phyloP scores from a whole-genome alignment of 2,797 vertebrate species.

The Catostomus latipinnis region DNA sequence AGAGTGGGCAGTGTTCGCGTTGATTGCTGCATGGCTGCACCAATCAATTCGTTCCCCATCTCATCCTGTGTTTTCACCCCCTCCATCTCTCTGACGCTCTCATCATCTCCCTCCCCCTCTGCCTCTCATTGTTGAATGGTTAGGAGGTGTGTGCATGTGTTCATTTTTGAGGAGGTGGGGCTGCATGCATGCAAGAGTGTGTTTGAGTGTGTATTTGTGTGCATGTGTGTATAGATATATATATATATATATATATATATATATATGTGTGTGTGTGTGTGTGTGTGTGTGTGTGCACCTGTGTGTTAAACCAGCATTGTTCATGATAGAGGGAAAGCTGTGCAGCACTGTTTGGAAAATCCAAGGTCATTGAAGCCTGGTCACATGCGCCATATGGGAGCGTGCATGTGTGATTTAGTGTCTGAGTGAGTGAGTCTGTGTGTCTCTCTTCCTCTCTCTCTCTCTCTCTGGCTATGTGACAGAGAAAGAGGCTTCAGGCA shows the following conservation, averaged over 20 bases:
- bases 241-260: no score
- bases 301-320: conserved; percentile 37
- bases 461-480: conserved; percentile 52
- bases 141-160: conserved; percentile 54
- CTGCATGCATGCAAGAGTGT: conserved; percentile 33
- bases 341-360: conserved; percentile 54
- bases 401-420: conserved; percentile 40
- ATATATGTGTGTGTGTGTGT: conserved; percentile 9
- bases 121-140: conserved; percentile 53
- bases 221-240: conserved; percentile 11
- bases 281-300: conserved; percentile 30
- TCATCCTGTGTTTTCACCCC: conserved; percentile 22
- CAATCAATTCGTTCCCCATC: conserved; percentile 33
- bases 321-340: conserved; percentile 28
- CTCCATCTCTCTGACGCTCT: conserved; percentile 26
- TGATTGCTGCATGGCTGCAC: conserved; percentile 39
- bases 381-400: conserved; percentile 54
- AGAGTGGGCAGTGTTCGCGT: background rate
- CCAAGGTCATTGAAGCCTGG: conserved; percentile 62
- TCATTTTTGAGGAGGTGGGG: conserved; percentile 36
- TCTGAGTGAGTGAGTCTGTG: conserved; percentile 36
- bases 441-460: background rate
- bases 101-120: conserved; percentile 24
- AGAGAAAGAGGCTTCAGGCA: conserved; percentile 51
- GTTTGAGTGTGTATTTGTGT: conserved; percentile 33